These are phyloP conservation scores for Apis florea DNA, from an alignment of 1,140 invertebrate species.

Conservation along the genomic window DNA sequence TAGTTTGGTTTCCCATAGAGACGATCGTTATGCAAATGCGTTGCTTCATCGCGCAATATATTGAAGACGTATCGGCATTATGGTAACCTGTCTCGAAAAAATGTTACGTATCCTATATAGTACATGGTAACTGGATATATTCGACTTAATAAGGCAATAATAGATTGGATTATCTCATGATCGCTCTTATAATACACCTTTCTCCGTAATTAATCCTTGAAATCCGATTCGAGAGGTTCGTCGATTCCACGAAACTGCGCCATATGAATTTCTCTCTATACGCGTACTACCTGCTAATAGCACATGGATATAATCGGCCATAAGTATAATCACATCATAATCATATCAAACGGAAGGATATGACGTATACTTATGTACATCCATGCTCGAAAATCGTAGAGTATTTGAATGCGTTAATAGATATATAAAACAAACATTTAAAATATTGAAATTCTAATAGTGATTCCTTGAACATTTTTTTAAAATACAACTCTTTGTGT, in stretches of 20 bases:
- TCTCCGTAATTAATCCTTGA: background rate
- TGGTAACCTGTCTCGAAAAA: background rate
- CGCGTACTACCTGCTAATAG: too few relatives aligned
- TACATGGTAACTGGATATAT: background rate
- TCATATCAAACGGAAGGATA: too few relatives aligned
- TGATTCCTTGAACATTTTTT: too few relatives aligned
- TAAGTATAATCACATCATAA: too few relatives aligned
- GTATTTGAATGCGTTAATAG: too few relatives aligned
- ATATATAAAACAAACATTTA: too few relatives aligned
- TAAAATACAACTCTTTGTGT: too few relatives aligned
- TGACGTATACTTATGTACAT: too few relatives aligned
- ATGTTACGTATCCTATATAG: background rate
- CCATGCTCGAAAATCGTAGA: too few relatives aligned
- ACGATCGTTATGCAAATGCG: slow-evolving; percentile 33
- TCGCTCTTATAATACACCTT: background rate
- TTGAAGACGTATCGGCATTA: background rate
- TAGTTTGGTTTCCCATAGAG: slow-evolving; percentile 6
- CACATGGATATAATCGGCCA: too few relatives aligned
- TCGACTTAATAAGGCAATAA: background rate
- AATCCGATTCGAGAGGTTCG: background rate
- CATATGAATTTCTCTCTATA: background rate
- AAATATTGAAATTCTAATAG: too few relatives aligned
- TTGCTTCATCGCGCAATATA: background rate
- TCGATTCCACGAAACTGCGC: background rate
- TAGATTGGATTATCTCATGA: background rate